phyloP scores from a whole-genome alignment of 2,888 invertebrate genomes.

The Galeruca laticollis region DNA sequence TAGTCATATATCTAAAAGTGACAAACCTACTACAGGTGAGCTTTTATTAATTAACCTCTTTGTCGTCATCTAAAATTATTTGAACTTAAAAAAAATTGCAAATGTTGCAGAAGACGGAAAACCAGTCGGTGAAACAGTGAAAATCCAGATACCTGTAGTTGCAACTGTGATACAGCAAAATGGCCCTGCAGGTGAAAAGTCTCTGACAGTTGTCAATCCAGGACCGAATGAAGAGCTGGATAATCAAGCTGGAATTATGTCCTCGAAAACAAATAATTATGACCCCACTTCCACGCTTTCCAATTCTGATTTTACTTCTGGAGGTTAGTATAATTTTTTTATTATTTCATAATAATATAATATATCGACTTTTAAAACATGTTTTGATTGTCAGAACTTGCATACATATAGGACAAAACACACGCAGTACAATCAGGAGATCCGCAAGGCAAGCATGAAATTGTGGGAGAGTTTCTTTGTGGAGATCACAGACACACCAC shows the following conservation, averaged over 20 bases:
- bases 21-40: constrained; percentile 40
- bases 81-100: background rate
- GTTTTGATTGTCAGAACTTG: too few relatives aligned
- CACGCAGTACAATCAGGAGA: too few relatives aligned
- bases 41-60: background rate
- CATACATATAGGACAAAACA: too few relatives aligned
- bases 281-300: constrained; percentile 49
- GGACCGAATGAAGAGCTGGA: constrained; percentile 57
- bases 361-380: too few relatives aligned
- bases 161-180: constrained; percentile 65
- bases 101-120: constrained; percentile 42
- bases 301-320: constrained; percentile 23
- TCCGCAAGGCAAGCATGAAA: too few relatives aligned
- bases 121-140: constrained; percentile 59
- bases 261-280: constrained; percentile 42
- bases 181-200: constrained; percentile 59
- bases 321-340: constrained; percentile 22
- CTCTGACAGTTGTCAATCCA: constrained; percentile 64
- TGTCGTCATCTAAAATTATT: background rate
- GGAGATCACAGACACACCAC: too few relatives aligned
- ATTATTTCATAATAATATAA: background rate
- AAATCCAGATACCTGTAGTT: constrained; percentile 65
- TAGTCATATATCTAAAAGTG: constrained; percentile 70
- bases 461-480: too few relatives aligned
- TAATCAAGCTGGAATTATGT: constrained; percentile 38